These are phyloP conservation scores for Holothuria leucospilota DNA, from an alignment of 53 echinoderm and acorn worm species.

Conservation along the genomic window DNA sequence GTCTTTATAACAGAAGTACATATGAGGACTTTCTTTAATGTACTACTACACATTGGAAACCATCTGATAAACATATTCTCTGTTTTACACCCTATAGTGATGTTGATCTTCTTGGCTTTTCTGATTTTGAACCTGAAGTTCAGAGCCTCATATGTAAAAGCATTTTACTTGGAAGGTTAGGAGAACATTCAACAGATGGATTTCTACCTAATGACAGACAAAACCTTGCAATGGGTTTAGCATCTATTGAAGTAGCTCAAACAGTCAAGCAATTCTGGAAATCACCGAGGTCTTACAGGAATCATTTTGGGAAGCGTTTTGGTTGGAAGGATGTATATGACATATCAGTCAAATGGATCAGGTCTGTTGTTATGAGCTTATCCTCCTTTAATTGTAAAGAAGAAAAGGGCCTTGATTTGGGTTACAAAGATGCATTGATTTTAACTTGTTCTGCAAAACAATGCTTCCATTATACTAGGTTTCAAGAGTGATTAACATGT, in stretches of 20 bases:
- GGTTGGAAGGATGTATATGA: conserved; percentile 88
- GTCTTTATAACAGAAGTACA: too few species aligned
- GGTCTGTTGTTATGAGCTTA: conserved; percentile 46
- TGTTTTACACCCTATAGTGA: conserved; percentile 61
- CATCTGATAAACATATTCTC: too few species aligned
- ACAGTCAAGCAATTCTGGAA: conserved; percentile 74
- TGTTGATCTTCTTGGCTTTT: conserved; percentile 75
- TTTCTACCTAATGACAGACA: conserved; percentile 79
- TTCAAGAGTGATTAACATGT: too few species aligned
- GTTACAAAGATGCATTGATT: too few species aligned
- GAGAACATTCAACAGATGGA: conserved; percentile 85
- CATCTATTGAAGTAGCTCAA: conserved; percentile 84
- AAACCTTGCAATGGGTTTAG: conserved; percentile 86
- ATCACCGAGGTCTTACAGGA: conserved; percentile 47
- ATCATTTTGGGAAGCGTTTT: conserved; percentile 73
- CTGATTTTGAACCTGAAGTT: conserved; percentile 68
- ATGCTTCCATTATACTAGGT: too few species aligned
- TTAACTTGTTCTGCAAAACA: too few species aligned
- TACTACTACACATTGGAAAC: too few species aligned
- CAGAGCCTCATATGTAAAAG: conserved; percentile 76
- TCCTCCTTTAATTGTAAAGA: background rate
- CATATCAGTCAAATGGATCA: conserved; percentile 88
- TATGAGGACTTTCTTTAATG: too few species aligned
- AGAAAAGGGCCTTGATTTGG: too few species aligned
- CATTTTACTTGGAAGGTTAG: conserved; percentile 67